These are phyloP conservation scores for Cancer borealis DNA, from an alignment of 2,888 invertebrate species.

Conservation along the genomic window DNA sequence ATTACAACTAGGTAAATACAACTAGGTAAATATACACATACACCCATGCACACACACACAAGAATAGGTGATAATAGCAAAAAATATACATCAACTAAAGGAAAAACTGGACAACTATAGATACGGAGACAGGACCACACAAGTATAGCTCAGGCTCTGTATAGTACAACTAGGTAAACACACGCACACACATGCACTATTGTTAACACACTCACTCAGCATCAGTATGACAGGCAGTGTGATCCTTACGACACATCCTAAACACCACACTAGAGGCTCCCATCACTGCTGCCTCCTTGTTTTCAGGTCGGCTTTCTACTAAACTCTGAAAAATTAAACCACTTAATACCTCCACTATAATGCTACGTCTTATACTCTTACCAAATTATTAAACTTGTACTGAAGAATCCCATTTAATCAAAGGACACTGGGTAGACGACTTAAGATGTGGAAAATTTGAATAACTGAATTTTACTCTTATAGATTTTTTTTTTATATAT, in stretches of 20 bases:
- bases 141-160: no score
- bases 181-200: neutral
- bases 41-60: no score
- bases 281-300: conserved; percentile 52
- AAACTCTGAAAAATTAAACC: conserved; percentile 39
- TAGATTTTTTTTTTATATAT: no score
- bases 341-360: neutral
- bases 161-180: neutral
- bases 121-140: no score
- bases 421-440: no score
- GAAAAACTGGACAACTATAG: no score
- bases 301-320: neutral
- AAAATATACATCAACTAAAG: no score
- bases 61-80: no score
- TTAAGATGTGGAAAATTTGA: no score
- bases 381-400: neutral
- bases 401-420: neutral
- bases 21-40: no score
- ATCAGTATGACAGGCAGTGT: neutral
- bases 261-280: conserved; percentile 63
- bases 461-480: no score
- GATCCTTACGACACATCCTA: conserved; percentile 48
- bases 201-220: conserved; percentile 45
- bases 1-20: no score
- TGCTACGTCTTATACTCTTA: neutral